Evolutionary conservation across 23 tunicate genomes (phyloP).

Genomic region (Halocynthia aurantium): DNA sequence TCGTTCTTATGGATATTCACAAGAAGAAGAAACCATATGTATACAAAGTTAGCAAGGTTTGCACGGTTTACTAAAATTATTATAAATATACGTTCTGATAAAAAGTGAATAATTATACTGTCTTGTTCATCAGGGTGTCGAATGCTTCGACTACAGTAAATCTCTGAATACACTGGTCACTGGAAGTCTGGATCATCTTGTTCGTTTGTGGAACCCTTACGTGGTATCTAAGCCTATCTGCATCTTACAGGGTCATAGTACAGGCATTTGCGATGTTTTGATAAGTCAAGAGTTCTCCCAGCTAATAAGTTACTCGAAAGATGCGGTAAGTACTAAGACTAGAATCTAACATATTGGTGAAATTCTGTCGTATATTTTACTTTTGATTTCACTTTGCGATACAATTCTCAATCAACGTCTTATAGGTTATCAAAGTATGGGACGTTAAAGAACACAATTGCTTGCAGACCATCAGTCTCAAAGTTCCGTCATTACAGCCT

Average conservation of each 20-base stretch:
- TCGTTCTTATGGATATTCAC: constrained; percentile 77
- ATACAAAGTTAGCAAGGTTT: constrained; percentile 83
- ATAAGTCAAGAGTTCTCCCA: constrained; percentile 66
- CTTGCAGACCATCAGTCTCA: constrained; percentile 77
- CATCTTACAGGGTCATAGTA: constrained; percentile 80
- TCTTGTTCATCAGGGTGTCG: constrained; percentile 66
- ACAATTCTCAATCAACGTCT: neutral
- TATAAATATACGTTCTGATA: neutral
- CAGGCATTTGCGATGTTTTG: constrained; percentile 86
- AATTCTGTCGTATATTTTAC: neutral
- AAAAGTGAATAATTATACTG: neutral
- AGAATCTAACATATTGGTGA: neutral
- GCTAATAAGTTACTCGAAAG: constrained; percentile 82
- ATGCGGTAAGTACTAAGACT: constrained; percentile 57
- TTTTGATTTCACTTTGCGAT: neutral
- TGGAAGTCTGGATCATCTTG: constrained; percentile 90
- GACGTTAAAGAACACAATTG: constrained; percentile 83
- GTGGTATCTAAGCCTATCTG: constrained; percentile 85
- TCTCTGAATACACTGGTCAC: constrained; percentile 73
- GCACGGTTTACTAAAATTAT: neutral
- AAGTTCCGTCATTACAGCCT: constrained; percentile 71
- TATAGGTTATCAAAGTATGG: constrained; percentile 83
- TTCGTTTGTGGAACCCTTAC: constrained; percentile 93
- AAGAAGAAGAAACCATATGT: constrained; percentile 78
- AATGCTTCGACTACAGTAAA: constrained; percentile 94